A percentile compares a stretch with the other conserved stretches of the same genome.
Evolutionary conservation across 2,888 invertebrate species (phyloP).

Genomic region (Zele albiditarsus): DNA sequence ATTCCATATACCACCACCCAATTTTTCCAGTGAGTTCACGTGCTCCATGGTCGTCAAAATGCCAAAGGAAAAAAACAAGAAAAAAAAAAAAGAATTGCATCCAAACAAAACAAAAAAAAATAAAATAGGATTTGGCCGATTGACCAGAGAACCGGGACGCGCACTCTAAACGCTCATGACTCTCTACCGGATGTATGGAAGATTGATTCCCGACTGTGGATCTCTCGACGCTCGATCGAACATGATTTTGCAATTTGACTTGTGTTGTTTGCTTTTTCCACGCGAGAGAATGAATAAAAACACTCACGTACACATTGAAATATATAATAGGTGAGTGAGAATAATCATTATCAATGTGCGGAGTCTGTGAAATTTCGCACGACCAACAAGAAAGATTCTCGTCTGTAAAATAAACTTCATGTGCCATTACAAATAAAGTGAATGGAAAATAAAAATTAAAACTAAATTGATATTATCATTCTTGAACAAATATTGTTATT

Average conservation of each 20-base stretch:
- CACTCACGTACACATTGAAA: not conserved
- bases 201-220: constrained; percentile 53
- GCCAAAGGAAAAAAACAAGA: constrained; percentile 41
- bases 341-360: not conserved
- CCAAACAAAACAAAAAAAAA: constrained; percentile 27
- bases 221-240: constrained; percentile 53
- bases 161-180: constrained; percentile 39
- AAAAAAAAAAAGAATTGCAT: constrained; percentile 30
- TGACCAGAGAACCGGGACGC: constrained; percentile 47
- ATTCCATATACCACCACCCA: not conserved
- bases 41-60: constrained; percentile 32
- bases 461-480: too few species aligned
- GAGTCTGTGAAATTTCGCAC: constrained; percentile 17
- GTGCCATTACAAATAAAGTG: not conserved
- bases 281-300: not conserved
- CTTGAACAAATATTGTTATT: too few species aligned
- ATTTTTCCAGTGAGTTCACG: constrained; percentile 38
- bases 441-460: not conserved
- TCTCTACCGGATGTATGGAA: constrained; percentile 52
- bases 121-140: constrained; percentile 50
- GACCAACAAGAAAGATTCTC: not conserved
- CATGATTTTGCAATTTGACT: constrained; percentile 53
- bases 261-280: constrained; percentile 46
- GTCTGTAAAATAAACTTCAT: not conserved
- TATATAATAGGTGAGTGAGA: not conserved